Percentiles rank a stretch among this genome's conserved stretches.
Evolutionary conservation across 2,888 invertebrate species (phyloP).

Genomic region (Tricholauxania praeusta): DNA sequence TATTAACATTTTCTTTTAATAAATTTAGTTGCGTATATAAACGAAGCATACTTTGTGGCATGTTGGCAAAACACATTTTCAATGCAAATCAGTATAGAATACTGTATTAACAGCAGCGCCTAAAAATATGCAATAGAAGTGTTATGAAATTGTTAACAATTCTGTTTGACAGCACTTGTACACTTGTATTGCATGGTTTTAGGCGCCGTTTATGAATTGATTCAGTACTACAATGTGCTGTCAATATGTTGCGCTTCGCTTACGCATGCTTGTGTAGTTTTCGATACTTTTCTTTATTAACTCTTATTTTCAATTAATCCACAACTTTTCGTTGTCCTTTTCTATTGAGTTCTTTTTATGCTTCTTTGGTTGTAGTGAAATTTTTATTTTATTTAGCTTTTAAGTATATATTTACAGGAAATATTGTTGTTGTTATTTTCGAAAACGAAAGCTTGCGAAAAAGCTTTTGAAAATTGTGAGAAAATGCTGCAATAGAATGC

Average conservation of each 20-base stretch:
- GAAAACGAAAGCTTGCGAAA: background rate
- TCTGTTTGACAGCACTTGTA: too few species aligned
- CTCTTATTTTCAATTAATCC: slow-evolving; percentile 53
- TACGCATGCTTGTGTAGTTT: slow-evolving; percentile 53
- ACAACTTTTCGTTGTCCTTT: slow-evolving; percentile 59
- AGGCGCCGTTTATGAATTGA: too few species aligned
- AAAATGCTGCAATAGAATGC: too few species aligned
- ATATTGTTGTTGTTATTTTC: slow-evolving; percentile 47
- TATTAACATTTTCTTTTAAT: slow-evolving; percentile 20
- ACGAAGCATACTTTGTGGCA: slow-evolving; percentile 12
- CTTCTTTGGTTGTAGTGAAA: slow-evolving; percentile 58
- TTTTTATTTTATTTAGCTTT: slow-evolving; percentile 45
- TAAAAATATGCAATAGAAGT: too few species aligned
- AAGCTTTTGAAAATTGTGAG: too few species aligned
- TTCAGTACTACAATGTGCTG: background rate
- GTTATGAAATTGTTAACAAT: too few species aligned
- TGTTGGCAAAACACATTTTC: background rate
- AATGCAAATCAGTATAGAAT: background rate
- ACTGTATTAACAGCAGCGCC: background rate
- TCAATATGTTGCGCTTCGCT: slow-evolving; percentile 50
- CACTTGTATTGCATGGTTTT: too few species aligned
- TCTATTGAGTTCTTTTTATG: slow-evolving; percentile 55
- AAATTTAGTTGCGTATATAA: slow-evolving; percentile 25
- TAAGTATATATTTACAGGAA: slow-evolving; percentile 53
- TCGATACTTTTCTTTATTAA: slow-evolving; percentile 41